Evolutionary conservation across 2,888 invertebrate genomes (phyloP), one percentile per base, ranked within the genome.

Genomic region (Tinea semifulvella): DNA sequence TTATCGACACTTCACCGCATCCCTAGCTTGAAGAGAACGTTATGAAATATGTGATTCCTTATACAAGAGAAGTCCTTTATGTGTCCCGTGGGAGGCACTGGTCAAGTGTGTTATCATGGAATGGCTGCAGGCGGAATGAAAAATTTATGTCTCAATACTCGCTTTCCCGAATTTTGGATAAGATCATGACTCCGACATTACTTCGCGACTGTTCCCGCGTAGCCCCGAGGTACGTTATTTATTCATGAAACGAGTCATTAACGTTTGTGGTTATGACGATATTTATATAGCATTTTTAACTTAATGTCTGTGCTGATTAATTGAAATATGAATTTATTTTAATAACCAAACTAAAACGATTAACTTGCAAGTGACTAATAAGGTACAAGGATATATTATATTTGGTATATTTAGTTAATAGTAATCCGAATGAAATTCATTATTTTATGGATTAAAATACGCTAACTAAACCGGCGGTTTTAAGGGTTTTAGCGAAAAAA

Each of bases 41-140:
- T 79, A 80, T 79, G 80, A 79, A 79, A 76, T 79, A 80, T 79
- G 75, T 71, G 80, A 77, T 77, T 77, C 75, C 76, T 80, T 77
- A 77, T 71, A 76, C 69, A 67, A 58, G 68, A 68, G 74, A 75
- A 75, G 79, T 80, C 79, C 68, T 80, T 79, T 80, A 80, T 80
- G 79, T 61, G 75, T 74, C 80, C 74, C 76, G 25, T 20, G 79
- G 70, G 80, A 76, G 48, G 55, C 58, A 57, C 67, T 71, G 77
- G 77, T 77, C 79, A 77, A 79, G 79, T 71, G 64, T 74, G 79
- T 76, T 79, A 79, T 79, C 79, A 77, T 68, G 67, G 14, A 68
- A 67, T 66, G 69, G 65, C 77, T 74, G 65, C 61, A 57, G 67
- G 79, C 73, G 62, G 57, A 69, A 80, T 80, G 79, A 80, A 80